Base-by-base conservation (phyloP, 1,140 invertebrate species). In the Hyposmocoma kahamanoa region DNA sequence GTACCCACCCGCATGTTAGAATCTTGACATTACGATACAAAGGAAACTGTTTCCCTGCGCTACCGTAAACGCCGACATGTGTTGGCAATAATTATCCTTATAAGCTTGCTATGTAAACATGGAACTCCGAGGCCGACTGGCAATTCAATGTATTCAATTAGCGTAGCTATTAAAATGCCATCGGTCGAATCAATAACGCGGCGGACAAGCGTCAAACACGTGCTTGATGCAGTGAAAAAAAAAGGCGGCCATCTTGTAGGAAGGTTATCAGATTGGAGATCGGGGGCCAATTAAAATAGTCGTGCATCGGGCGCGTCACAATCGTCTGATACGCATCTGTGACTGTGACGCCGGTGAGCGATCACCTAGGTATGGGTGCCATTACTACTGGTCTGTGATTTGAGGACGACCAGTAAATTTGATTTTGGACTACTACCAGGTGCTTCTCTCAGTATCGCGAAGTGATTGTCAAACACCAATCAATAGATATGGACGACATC, bases 251-350 rank as follows among this genome's bases (percentile, higher is more conserved):
- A 80, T 78, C 74, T 80, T 80, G 71, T 77, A 62, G 67, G 58
- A 56, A 50, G 38, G 53, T 74, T 81, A 84, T 84, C 81, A 62
- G 71, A 74, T 73, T 56, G 54, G 53, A 72, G 75, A 84, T 84
- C 78, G 52, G 67, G 58, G 60, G 53, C 81, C 81, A 84, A 84
- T 84, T 84, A 84, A 84, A 84, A 84, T 84, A 80, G 79, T 81
- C 74, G 77, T 83, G 79, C 77, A 80, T 80, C 74, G 72, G 63
- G 56, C 67, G 71, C 75, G 79, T 79, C 74, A 84, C 73, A 75
- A 82, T 84, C 81, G 72, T 36, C 38, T 43, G 77, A 84, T 84
- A 81, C 22, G 19, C 56, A 84, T 82, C 81, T 71, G 63, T 58
- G 65, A 55, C 59, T 69, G 64, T 77, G 70, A 73, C 70, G 67